Percentiles rank a stretch among this genome's conserved stretches.
Conservation (phyloP, 2,888 invertebrate genomes). For the Lochmaea crataegi region DNA sequence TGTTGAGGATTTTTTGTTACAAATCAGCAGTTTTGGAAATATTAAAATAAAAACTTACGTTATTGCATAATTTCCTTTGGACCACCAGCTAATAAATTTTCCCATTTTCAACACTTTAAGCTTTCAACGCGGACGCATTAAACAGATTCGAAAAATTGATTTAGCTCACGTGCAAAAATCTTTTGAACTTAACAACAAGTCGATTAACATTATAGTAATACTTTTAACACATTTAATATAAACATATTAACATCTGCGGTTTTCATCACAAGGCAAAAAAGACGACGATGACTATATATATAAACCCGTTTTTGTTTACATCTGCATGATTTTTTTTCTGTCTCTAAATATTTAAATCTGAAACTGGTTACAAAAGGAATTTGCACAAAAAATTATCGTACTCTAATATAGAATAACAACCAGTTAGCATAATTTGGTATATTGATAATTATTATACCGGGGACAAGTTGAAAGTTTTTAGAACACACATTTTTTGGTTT, state of each 20-base stretch:
- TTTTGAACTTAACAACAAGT: slow-evolving; percentile 24
- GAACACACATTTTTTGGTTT: neutral
- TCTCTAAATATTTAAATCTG: neutral
- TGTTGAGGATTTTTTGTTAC: neutral
- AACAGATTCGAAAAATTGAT: slow-evolving; percentile 2
- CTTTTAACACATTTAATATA: slow-evolving; percentile 34
- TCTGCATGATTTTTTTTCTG: slow-evolving; percentile 5
- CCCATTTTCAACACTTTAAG: slow-evolving; percentile 9
- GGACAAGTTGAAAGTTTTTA: neutral
- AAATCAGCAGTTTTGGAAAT: neutral
- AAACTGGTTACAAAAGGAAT: slow-evolving; percentile 4
- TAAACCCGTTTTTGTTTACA: slow-evolving; percentile 25
- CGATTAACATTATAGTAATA: slow-evolving; percentile 29
- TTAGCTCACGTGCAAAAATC: slow-evolving; percentile 15
- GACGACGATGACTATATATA: neutral
- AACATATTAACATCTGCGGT: slow-evolving; percentile 26
- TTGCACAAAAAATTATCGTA: slow-evolving; percentile 6
- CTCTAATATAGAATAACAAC: slow-evolving; percentile 8
- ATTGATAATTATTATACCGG: neutral
- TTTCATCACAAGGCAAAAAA: slow-evolving; percentile 9
- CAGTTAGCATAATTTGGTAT: neutral
- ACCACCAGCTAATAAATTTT: slow-evolving; percentile 16
- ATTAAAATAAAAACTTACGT: slow-evolving; percentile 11
- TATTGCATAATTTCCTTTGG: neutral
- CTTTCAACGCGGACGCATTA: neutral